Evolutionary conservation across 2,888 invertebrate genomes (phyloP).

Genomic region (Apamea crenata): DNA sequence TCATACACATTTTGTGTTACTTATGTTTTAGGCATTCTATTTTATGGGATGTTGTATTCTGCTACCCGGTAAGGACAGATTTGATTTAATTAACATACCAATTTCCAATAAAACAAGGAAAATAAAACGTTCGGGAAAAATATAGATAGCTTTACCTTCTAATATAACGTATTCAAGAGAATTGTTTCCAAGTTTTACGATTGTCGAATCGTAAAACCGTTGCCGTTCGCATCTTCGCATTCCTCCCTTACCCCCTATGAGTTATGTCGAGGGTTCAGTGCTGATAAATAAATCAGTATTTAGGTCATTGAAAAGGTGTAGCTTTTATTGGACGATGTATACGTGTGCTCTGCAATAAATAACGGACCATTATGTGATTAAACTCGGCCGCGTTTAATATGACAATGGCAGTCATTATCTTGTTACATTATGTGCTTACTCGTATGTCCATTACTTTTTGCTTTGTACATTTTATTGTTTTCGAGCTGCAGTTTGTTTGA

Average conservation of each 20-base stretch:
- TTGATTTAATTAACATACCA: constrained; percentile 38
- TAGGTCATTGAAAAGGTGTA: constrained; percentile 77
- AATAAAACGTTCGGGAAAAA: constrained; percentile 54
- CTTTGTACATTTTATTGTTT: constrained; percentile 33
- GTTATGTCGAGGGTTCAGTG: constrained; percentile 74
- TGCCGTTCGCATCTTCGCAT: constrained; percentile 66
- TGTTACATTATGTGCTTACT: constrained; percentile 41
- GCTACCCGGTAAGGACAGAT: not conserved
- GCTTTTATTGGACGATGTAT: constrained; percentile 71
- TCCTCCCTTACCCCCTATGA: constrained; percentile 69
- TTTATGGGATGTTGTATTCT: not conserved
- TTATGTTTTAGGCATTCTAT: constrained; percentile 7
- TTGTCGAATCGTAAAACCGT: constrained; percentile 75
- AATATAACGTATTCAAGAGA: constrained; percentile 70
- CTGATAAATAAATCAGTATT: constrained; percentile 81
- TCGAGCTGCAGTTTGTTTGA: not conserved
- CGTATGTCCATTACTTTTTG: constrained; percentile 40
- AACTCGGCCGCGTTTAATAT: constrained; percentile 67
- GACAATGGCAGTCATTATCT: constrained; percentile 66
- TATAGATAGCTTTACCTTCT: constrained; percentile 63
- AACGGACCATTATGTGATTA: constrained; percentile 74
- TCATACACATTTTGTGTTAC: constrained; percentile 4
- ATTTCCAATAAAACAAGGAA: constrained; percentile 30
- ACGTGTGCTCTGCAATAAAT: constrained; percentile 71
- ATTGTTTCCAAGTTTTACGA: constrained; percentile 79